phyloP scores from a whole-genome alignment of 2,888 invertebrate genomes.

The Caenorhabditis zanzibari region DNA sequence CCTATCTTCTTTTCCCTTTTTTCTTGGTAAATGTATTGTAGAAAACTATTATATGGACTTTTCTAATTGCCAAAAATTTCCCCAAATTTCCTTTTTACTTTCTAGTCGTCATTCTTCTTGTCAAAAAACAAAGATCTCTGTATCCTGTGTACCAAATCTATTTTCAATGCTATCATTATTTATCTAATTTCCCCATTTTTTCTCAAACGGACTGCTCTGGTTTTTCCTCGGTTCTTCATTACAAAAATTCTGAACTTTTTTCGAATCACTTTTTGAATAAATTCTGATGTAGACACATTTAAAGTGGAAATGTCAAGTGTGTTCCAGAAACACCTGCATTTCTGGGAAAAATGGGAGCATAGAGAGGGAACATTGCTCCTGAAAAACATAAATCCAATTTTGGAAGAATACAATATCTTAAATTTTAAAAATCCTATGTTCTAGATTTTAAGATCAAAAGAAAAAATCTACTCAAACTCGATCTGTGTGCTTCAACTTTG shows the following conservation, averaged over 20 bases:
- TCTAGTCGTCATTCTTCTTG: constrained; percentile 28
- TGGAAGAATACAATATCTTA: too few relatives aligned
- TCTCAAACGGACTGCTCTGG: constrained; percentile 59
- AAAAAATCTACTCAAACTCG: not conserved
- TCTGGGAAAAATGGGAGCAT: not conserved
- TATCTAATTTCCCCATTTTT: not conserved
- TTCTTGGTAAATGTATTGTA: not conserved
- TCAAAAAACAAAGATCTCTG: constrained; percentile 8
- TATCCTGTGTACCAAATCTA: constrained; percentile 8
- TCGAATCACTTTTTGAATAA: constrained; percentile 31
- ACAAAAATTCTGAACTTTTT: too few relatives aligned
- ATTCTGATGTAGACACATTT: constrained; percentile 25
- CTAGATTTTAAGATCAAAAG: not conserved
- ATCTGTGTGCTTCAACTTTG: not conserved
- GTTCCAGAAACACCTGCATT: constrained; percentile 3
- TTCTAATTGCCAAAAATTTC: constrained; percentile 58
- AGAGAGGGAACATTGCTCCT: too few relatives aligned
- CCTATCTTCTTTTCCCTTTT: not conserved
- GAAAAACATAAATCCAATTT: too few relatives aligned
- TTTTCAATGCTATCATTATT: constrained; percentile 6
- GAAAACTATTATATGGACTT: not conserved
- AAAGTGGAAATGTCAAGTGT: not conserved
- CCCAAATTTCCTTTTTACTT: not conserved
- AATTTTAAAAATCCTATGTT: too few relatives aligned
- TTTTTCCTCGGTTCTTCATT: constrained; percentile 60